A percentile compares a stretch with the other conserved stretches of the same genome.
These are phyloP conservation scores for Catonia carolina DNA, from an alignment of 2,888 invertebrate species.

Conservation along the genomic window DNA sequence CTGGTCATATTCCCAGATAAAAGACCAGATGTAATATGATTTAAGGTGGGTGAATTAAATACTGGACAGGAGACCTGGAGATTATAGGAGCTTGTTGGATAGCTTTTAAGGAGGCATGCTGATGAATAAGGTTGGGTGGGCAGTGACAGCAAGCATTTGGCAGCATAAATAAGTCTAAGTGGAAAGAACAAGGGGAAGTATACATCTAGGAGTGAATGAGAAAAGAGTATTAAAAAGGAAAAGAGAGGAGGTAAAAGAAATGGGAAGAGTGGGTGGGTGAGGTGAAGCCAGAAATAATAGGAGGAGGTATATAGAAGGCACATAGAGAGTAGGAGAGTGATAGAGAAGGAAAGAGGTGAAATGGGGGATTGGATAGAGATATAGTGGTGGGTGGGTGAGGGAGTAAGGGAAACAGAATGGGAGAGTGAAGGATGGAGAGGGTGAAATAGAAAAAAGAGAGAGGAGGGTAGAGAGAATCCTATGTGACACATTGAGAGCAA, in stretches of 20 bases:
- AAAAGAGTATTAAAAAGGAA: no score
- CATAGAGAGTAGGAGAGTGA: background rate
- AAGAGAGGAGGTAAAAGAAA: background rate
- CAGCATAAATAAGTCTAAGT: no score
- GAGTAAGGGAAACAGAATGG: background rate
- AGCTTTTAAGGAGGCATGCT: no score
- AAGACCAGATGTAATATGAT: no score
- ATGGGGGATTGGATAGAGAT: background rate
- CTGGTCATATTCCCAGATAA: no score
- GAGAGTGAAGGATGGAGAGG: background rate
- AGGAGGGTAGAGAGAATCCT: background rate
- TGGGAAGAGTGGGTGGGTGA: background rate
- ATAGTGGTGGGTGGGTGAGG: background rate
- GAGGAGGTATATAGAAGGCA: background rate
- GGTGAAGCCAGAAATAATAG: background rate
- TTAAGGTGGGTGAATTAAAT: no score
- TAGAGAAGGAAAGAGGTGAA: background rate
- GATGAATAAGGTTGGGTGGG: no score
- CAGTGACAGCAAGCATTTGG: no score
- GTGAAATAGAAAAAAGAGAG: background rate
- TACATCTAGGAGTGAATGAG: no score
- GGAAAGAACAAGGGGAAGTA: no score
- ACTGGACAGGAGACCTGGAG: no score
- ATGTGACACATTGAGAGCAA: background rate
- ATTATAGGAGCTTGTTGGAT: no score